Evolutionary conservation across 2,888 invertebrate species (phyloP), one percentile per base, ranked within the genome.

Genomic region (Apomyelois bistriatella): DNA sequence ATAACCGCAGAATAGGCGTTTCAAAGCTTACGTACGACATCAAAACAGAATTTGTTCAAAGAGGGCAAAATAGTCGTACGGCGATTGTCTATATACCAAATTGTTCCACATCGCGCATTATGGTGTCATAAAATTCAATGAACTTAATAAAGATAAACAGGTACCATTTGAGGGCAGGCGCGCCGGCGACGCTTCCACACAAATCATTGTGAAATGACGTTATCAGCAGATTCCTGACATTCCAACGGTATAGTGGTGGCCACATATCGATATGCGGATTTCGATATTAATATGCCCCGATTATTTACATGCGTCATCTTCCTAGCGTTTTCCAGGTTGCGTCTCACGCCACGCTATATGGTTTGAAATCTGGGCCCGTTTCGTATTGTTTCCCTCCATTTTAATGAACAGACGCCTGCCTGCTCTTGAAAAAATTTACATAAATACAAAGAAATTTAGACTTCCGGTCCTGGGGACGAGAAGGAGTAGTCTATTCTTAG

Each of bases 171-270:
- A 40, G 48, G 49, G 41, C 22, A 5, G 22, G 3, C 22, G 22
- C 49, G 40, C 40, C 41, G 35, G 53, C 52, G 43, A 50, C 59
- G 55, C 53, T 59, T 58, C 57, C 56, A 55, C 62, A 63, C 61
- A 66, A 64, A 65, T 66, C 64, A 65, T 62, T 50, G 56, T 46
- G 57, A 59, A 60, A 56, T 53, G 59, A 46, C 56, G 64, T 63
- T 64, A 70, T 66, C 66, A 65, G 57, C 53, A 56, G 63, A 66
- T 62, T 54, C 61, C 61, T 60, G 65, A 61, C 65, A 58, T 59
- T 53, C 58, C 61, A 32, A 51, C 54, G 48, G 36, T 54, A 59
- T 66, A 64, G 58, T 56, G 63, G 57, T 56, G 58, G 40, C n/a
- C 13, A 16, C 13, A 10, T 35, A 8, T 46, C 46, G 46, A 46